A percentile compares a stretch with the other conserved stretches of the same genome.
phyloP scores from a whole-genome alignment of 2,113 vertebrate genomes.

The Salvelinus sp. region DNA sequence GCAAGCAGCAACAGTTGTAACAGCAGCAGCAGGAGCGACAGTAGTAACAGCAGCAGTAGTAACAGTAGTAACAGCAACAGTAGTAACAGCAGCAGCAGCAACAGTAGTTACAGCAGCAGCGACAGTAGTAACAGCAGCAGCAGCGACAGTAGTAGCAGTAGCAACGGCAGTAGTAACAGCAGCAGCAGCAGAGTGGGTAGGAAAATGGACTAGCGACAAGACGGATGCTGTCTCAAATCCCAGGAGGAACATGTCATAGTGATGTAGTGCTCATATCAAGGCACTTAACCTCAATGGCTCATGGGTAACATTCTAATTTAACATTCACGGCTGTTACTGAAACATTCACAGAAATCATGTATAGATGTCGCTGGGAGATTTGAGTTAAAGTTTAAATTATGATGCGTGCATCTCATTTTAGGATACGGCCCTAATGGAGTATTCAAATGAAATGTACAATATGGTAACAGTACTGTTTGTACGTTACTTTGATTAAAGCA shows the following conservation, averaged over 20 bases:
- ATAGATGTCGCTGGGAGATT: not conserved
- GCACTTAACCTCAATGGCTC: slow-evolving; percentile 30
- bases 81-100: no score
- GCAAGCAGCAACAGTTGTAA: no score
- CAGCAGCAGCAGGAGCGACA: no score
- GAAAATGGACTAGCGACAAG: slow-evolving; percentile 39
- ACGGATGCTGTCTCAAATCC: slow-evolving; percentile 9
- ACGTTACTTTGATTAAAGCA: no score
- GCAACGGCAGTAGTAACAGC: not conserved
- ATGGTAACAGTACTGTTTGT: no score
- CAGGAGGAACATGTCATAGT: slow-evolving; percentile 22
- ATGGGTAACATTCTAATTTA: slow-evolving; percentile 21
- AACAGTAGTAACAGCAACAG: no score
- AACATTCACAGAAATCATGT: not conserved
- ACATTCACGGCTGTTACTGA: not conserved
- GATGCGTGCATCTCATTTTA: no score
- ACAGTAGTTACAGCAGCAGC: no score
- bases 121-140: no score
- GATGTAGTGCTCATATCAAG: slow-evolving; percentile 44
- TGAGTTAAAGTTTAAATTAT: not conserved
- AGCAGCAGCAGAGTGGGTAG: not conserved
- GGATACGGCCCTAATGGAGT: no score
- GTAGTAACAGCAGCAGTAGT: no score
- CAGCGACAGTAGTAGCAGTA: not conserved
- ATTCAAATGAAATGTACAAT: no score